Conservation (phyloP, 2,113 vertebrate genomes). For the Helogale parvula region DNA sequence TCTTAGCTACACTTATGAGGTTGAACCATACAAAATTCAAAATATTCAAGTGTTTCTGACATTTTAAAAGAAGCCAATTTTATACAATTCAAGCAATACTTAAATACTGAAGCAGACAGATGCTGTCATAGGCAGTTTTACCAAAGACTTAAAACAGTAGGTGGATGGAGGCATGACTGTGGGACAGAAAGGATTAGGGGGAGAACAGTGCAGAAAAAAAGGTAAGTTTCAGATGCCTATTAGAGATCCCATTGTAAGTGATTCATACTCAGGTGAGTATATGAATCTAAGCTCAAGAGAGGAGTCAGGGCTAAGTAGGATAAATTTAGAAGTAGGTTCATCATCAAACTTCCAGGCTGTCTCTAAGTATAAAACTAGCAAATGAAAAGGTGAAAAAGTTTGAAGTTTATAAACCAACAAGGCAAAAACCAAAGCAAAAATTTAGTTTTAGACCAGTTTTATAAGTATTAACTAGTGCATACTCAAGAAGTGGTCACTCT, state of each 20-base stretch:
- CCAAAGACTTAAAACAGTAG: neutral
- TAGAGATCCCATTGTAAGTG: neutral
- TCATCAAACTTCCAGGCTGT: neutral
- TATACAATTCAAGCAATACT: neutral
- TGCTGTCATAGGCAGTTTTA: neutral
- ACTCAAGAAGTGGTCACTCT: neutral
- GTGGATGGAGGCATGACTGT: neutral
- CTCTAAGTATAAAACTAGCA: conserved; percentile 14
- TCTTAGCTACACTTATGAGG: neutral
- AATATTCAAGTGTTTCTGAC: neutral
- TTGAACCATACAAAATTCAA: neutral
- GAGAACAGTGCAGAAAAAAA: neutral
- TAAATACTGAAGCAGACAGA: neutral
- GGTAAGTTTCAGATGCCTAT: neutral
- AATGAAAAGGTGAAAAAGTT: neutral
- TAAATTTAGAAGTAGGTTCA: neutral
- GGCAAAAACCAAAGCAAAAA: neutral
- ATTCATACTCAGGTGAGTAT: neutral
- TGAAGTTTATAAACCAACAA: neutral
- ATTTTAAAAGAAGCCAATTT: neutral
- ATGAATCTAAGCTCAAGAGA: neutral
- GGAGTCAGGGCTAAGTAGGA: neutral
- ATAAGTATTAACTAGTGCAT: neutral
- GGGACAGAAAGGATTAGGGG: neutral
- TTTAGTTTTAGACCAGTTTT: neutral